Base-by-base conservation (phyloP, 2,797 vertebrate genomes). In the Astyanax mexicanus region DNA sequence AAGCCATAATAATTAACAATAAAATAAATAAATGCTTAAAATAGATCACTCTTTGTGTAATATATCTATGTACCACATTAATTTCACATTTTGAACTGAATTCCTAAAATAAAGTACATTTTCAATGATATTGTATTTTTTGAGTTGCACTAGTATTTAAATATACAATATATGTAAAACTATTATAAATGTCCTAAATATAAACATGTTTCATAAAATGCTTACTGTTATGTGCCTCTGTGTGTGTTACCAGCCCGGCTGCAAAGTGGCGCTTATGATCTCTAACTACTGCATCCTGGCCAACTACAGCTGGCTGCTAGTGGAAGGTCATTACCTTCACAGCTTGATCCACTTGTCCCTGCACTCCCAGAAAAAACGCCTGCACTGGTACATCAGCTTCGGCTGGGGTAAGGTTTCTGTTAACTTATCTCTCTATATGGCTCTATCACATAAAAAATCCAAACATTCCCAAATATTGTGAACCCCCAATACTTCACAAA, bases 281-380 rank as follows among this genome's bases (percentile, higher is more conserved):
- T 96, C 96, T 84, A 96, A 98, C 86, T 99, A 97, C 84, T 96
- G 94, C 89, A 97, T 97, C 87, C 88, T 98, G 93, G 95, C 94
- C 17, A 99, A 99, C 90, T 98, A 97, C 84, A 95, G 95, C 89
- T 99, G 97, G 97, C 89, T 98, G 83, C 91, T 99, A 2, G 94
- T 95, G 68, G 97, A 98, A 85, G 96, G 96, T 12, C 93, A 98
- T 75, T 98, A 97, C 84, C 95, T 99, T n/a, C 96, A 98, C 86
- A 95, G 94, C 0, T 92, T 98, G 64, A 93, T 98, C 58, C 91
- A 90, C 77, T 83, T 95, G 86, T 96, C 95, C 84, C 96, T 97
- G 91, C 97, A 95, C 93, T 96, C 95, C 0, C 92, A 95, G 85
- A 95, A 81, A 88, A 96, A 94, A 85, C 95, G 93, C 83, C 91